These are phyloP conservation scores for Alces alces DNA, from an alignment of 2,113 vertebrate species.

Conservation along the genomic window DNA sequence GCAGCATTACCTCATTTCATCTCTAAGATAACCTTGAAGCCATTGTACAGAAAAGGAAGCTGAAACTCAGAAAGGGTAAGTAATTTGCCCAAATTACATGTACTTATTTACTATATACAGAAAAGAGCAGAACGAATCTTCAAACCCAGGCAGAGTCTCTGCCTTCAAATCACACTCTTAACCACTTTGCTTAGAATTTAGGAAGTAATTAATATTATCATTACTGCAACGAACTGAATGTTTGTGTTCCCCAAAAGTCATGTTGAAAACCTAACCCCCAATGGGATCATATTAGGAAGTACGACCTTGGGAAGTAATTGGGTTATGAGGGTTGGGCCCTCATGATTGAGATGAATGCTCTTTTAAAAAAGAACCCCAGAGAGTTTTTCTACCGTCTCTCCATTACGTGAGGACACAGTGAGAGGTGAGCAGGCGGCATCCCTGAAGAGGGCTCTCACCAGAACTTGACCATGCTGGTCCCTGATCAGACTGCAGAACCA, in stretches of 20 bases:
- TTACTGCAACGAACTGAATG: background rate
- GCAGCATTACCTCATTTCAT: background rate
- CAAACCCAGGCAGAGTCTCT: background rate
- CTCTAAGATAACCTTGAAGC: background rate
- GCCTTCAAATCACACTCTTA: background rate
- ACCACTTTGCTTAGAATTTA: background rate
- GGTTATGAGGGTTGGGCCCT: background rate
- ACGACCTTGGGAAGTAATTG: background rate
- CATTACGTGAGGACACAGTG: background rate
- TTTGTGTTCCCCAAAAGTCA: background rate
- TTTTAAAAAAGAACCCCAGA: background rate
- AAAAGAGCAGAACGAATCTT: background rate
- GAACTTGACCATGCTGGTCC: background rate
- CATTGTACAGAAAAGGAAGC: background rate
- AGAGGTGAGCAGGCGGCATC: background rate
- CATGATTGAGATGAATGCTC: background rate
- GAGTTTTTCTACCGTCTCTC: background rate
- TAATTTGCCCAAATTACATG: background rate
- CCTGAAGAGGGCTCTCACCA: background rate
- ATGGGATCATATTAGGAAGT: background rate
- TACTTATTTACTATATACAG: background rate
- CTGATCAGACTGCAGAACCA: background rate
- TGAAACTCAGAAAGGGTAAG: background rate
- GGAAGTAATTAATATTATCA: background rate
- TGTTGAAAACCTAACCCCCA: background rate